A percentile compares a stretch with the other conserved stretches of the same genome.
Evolutionary conservation across 1,140 invertebrate species (phyloP).

Genomic region (Halictus rubicundus): DNA sequence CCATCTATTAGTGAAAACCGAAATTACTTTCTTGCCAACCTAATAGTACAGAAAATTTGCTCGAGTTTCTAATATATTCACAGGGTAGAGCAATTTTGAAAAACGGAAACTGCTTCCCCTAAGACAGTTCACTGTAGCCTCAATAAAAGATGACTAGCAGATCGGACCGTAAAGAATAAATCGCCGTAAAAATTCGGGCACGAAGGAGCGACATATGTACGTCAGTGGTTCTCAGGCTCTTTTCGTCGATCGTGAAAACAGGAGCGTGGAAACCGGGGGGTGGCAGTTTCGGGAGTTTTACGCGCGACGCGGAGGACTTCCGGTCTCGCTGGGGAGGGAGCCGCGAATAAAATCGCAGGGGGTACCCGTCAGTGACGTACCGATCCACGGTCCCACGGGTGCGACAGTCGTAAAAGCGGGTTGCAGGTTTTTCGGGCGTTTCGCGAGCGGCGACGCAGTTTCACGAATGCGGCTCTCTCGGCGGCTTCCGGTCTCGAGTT

Average conservation of each 20-base stretch:
- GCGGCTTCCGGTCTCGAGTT: slow-evolving; percentile 10
- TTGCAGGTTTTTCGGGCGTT: slow-evolving; percentile 43
- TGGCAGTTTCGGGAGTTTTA: slow-evolving; percentile 45
- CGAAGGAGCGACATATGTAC: neutral
- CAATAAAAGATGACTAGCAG: slow-evolving; percentile 10
- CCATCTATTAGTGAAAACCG: no score
- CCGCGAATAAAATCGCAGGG: slow-evolving; percentile 17
- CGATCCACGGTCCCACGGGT: neutral
- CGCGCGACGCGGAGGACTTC: slow-evolving; percentile 27
- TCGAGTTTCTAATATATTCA: no score
- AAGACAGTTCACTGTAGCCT: neutral
- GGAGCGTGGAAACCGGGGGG: neutral
- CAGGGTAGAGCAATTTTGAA: no score
- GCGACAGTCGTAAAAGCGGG: slow-evolving; percentile 37
- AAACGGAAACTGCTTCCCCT: no score
- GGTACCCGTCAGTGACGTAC: neutral
- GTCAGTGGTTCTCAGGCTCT: slow-evolving; percentile 1
- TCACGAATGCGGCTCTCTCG: neutral
- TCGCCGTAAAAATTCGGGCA: slow-evolving; percentile 14
- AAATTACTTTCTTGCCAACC: no score
- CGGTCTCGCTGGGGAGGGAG: slow-evolving; percentile 34
- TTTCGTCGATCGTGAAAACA: no score
- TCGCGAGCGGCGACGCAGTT: neutral
- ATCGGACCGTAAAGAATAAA: slow-evolving; percentile 1
- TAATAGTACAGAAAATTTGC: no score